Evolutionary conservation across 2,797 vertebrate species (phyloP), one percentile per base, ranked within the genome.

Genomic region (Schizopygopsis malacanthus): DNA sequence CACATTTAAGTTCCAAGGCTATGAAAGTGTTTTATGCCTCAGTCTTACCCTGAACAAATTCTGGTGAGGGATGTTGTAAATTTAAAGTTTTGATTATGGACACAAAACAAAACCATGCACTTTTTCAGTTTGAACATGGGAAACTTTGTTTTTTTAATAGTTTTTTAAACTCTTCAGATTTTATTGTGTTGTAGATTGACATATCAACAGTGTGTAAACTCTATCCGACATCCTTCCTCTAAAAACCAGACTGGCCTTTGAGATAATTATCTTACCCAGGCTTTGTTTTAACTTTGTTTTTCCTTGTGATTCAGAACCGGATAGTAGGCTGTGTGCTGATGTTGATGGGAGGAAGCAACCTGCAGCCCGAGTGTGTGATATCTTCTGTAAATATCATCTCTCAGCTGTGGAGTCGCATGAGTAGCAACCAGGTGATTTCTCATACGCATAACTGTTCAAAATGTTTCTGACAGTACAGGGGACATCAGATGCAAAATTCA

Each of bases 331-430:
- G 93, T 87, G 86, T 98, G 89, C 90, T 97, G 61, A 89, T 89
- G 39, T 92, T 94, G 79, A 95, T 95, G 86, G 92, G 52, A 84
- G 92, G 92, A 4, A 96, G 95, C 3, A 56, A 87, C 87, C 80
- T 94, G 73, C 95, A 96, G 59, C 78, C 89, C 41, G 93, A 93
- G 86, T 89, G 93, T 37, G 90, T 88, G 87, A 82, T 59, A 18
- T 90, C 94, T 41, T 54, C 95, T 28, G 20, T 89, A 76, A 94
- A 89, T 88, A 86, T 95, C 5, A 85, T 96, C 56, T 87, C 92
- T 81, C 95, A 96, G 85, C 93, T 99, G 41, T 98, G 97, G 96
- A 86, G 89, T 84, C 91, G 92, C 85, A 93, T 98, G 87, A 94
- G 92, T 86, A 88, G 93, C 59, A 92, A 94, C 22, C 96, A 97